Percentiles rank a stretch among this genome's conserved stretches.
These are phyloP conservation scores for Rhinichthys klamathensis DNA, from an alignment of 2,113 vertebrate species.

Conservation along the genomic window DNA sequence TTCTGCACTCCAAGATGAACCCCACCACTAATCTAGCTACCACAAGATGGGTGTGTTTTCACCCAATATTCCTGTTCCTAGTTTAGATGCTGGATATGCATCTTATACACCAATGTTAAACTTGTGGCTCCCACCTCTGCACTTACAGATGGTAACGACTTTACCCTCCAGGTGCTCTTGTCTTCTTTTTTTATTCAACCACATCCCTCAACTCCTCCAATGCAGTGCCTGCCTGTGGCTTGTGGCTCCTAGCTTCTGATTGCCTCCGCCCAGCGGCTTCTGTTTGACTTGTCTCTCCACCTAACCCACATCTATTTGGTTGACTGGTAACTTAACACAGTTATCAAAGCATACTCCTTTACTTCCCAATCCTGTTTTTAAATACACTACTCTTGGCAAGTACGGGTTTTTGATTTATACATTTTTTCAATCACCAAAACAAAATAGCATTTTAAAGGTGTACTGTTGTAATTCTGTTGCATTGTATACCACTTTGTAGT, in stretches of 20 bases:
- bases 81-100: conserved; percentile 50
- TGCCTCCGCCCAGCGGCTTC: conserved; percentile 57
- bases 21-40: conserved; percentile 57
- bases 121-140: conserved; percentile 44
- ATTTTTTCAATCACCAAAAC: not conserved
- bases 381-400: conserved; percentile 37
- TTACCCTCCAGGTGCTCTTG: conserved; percentile 54
- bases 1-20: conserved; percentile 66
- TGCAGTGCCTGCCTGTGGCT: conserved; percentile 55
- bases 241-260: conserved; percentile 57
- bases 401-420: not conserved
- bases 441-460: not conserved
- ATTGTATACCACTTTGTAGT: not conserved
- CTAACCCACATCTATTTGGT: conserved; percentile 60
- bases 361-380: conserved; percentile 63
- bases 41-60: conserved; percentile 74
- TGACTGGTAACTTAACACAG: conserved; percentile 62
- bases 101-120: conserved; percentile 57
- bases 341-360: conserved; percentile 61
- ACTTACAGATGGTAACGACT: conserved; percentile 34
- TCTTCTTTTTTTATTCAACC: conserved; percentile 49
- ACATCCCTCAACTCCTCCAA: conserved; percentile 53
- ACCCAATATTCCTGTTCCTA: conserved; percentile 71
- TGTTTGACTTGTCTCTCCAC: conserved; percentile 54
- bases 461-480: not conserved